phyloP scores from a whole-genome alignment of 2,888 invertebrate species.

The Conops quadrifasciatus region DNA sequence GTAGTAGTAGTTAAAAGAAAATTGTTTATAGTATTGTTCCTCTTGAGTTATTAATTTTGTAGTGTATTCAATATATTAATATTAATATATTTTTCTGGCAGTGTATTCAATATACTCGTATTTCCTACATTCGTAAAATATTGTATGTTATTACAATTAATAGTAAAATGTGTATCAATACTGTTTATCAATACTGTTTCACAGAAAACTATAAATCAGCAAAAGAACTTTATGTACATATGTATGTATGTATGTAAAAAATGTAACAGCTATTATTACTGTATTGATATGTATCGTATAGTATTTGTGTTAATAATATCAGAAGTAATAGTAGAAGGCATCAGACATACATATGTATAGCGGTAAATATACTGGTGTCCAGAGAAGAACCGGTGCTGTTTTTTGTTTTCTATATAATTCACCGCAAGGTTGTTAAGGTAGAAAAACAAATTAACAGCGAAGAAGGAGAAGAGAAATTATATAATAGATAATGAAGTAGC shows the following conservation, averaged over 20 bases:
- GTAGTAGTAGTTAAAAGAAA: conserved; percentile 36
- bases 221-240: too few relatives aligned
- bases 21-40: conserved; percentile 17
- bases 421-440: conserved; percentile 49
- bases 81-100: not conserved
- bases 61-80: conserved; percentile 1
- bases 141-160: not conserved
- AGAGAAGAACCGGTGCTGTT: conserved; percentile 25
- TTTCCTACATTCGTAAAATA: not conserved
- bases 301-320: not conserved
- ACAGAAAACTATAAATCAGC: too few relatives aligned
- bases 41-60: conserved; percentile 18
- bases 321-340: too few relatives aligned
- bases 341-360: too few relatives aligned
- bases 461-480: not conserved
- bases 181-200: too few relatives aligned
- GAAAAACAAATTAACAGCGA: not conserved
- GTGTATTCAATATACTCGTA: not conserved
- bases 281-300: too few relatives aligned
- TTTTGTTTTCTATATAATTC: conserved; percentile 51
- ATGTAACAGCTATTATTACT: not conserved
- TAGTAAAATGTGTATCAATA: too few relatives aligned
- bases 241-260: too few relatives aligned
- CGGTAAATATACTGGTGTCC: conserved; percentile 31
- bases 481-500: not conserved